Evolutionary conservation across 1,140 invertebrate species (phyloP).

Genomic region (Sarcophaga bullata): DNA sequence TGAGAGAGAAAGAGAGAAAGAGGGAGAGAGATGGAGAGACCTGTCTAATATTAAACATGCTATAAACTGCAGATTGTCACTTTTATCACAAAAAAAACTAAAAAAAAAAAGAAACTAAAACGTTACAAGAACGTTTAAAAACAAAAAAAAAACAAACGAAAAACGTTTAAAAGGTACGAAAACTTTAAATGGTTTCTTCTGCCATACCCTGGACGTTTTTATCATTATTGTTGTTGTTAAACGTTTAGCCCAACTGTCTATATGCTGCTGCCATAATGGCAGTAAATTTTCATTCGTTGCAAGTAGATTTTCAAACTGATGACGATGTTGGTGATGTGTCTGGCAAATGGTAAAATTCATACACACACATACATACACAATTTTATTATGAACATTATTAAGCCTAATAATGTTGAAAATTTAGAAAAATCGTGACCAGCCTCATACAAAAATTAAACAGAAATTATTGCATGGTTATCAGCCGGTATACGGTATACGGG

Average conservation of each 20-base stretch:
- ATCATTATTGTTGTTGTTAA: background rate
- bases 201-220: background rate
- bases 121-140: too few species aligned
- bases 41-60: background rate
- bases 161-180: too few species aligned
- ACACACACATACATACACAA: background rate
- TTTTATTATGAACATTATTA: constrained; percentile 2
- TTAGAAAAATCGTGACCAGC: background rate
- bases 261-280: background rate
- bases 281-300: constrained; percentile 9
- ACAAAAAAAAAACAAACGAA: too few species aligned
- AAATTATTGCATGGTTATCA: background rate
- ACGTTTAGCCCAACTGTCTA: background rate
- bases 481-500: too few species aligned
- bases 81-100: constrained; percentile 6
- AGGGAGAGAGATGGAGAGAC: too few species aligned
- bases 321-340: background rate
- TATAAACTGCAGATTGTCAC: constrained; percentile 35
- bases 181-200: too few species aligned
- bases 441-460: background rate
- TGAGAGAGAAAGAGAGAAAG: too few species aligned
- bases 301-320: background rate
- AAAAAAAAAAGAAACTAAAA: background rate
- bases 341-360: background rate
- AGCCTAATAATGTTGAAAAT: constrained; percentile 22